Evolutionary conservation across 2,888 invertebrate genomes (phyloP).

Genomic region (Lydus trimaculatus): DNA sequence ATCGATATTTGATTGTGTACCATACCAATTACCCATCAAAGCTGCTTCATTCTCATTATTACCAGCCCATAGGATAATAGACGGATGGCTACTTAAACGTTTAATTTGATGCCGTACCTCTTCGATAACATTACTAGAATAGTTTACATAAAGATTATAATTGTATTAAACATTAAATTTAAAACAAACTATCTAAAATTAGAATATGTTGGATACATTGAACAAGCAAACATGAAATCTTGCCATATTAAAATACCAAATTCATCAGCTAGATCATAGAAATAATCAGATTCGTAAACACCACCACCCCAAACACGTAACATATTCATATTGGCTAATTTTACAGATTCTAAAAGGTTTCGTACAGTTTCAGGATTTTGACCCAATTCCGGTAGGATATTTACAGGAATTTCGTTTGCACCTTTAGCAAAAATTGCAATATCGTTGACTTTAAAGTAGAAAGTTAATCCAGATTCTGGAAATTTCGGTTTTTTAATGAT

Average conservation of each 20-base stretch:
- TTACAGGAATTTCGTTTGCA: slow-evolving; percentile 91
- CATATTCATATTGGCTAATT: slow-evolving; percentile 88
- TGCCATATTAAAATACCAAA: slow-evolving; percentile 96
- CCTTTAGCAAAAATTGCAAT: slow-evolving; percentile 94
- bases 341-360: slow-evolving; percentile 72
- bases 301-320: slow-evolving; percentile 99
- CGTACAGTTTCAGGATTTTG: slow-evolving; percentile 66
- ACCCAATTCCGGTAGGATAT: slow-evolving; percentile 81
- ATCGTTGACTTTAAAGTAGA: slow-evolving; percentile 88
- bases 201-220: slow-evolving; percentile 85
- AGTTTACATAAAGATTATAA: neutral
- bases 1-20: slow-evolving; percentile 45
- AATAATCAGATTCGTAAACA: slow-evolving; percentile 88
- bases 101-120: slow-evolving; percentile 86
- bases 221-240: slow-evolving; percentile 96
- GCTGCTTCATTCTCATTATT: slow-evolving; percentile 98
- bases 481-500: slow-evolving; percentile 1
- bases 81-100: slow-evolving; percentile 85
- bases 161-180: neutral
- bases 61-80: slow-evolving; percentile 89
- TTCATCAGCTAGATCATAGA: slow-evolving; percentile 87
- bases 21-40: slow-evolving; percentile 82
- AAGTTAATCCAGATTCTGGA: slow-evolving; percentile 70
- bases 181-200: slow-evolving; percentile 68
- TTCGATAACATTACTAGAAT: slow-evolving; percentile 68